These are phyloP conservation scores for Gambelia wislizenii DNA, from an alignment of 2,797 vertebrate genomes.

Conservation along the genomic window DNA sequence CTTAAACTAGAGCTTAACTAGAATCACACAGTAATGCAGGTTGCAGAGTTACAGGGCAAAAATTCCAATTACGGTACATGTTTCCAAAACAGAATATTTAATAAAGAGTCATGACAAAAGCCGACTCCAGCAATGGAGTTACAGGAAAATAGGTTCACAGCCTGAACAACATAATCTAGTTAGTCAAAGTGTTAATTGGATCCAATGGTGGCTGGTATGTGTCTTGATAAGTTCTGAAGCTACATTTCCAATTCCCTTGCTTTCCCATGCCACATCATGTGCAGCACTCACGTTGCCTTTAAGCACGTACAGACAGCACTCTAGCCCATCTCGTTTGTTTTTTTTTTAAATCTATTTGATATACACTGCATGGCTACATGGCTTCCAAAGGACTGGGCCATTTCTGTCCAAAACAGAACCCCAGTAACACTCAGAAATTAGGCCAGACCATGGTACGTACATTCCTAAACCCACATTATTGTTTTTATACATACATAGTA, in stretches of 20 bases:
- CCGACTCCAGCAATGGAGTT: background rate
- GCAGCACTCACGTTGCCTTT: background rate
- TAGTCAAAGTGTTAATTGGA: background rate
- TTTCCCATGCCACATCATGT: background rate
- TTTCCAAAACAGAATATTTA: background rate
- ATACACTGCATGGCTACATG: background rate
- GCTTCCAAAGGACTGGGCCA: background rate
- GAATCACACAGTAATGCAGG: background rate
- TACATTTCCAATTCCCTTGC: background rate
- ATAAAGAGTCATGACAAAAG: background rate
- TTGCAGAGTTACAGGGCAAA: background rate
- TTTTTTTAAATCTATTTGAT: background rate
- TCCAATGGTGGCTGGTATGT: background rate
- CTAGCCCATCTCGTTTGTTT: too few relatives aligned
- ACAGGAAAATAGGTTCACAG: background rate
- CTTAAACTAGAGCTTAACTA: background rate
- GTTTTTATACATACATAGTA: background rate
- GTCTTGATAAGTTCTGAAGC: background rate
- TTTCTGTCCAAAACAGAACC: background rate
- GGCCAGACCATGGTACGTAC: too few relatives aligned
- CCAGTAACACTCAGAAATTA: background rate
- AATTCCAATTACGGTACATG: background rate
- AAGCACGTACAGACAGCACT: background rate
- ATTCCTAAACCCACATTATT: too few relatives aligned
- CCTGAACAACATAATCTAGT: background rate